Evolutionary conservation across 2,888 invertebrate species (phyloP), one percentile per base, ranked within the genome.

Genomic region (Mylabris sibirica): DNA sequence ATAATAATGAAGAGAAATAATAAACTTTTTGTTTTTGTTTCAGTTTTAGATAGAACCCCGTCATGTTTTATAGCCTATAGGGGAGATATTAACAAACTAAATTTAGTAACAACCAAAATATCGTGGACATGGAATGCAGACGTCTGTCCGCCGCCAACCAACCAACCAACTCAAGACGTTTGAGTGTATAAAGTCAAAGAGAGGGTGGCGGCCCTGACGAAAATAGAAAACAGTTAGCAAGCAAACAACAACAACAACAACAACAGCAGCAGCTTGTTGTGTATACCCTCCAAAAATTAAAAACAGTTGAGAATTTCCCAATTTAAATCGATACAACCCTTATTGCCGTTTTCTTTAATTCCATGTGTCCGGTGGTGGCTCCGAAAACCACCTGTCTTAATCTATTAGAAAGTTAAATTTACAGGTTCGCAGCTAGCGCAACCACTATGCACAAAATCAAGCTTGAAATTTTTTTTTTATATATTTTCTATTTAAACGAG

Each of bases 361-460:
- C 64, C 57, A 57, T 57, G 57, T 65, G 67, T 68, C 68, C 68
- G 71, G 70, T 67, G 9, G 70, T 65, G 3, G 57, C 65, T 64
- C 74, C 76, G 77, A 78, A 77, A 78, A 74, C 79, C 83, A 83
- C 83, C 83, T 83, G 83, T 79, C 79, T 70, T 72, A 67, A 72
- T 76, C 67, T 75, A 79, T 80, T 79, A 79, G 74, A 77, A 79
- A 80, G 80, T 80, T 76, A 78, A 81, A 80, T 80, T 78, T 79
- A 75, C 78, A 77, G 79, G 77, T 78, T 79, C 74, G 78, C 78
- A 74, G 72, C 20, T 9, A 49, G 49, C 57, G 57, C 57, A 57
- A 57, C 57, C 22, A 22, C 49, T 11, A 17, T 38, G 41, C 76
- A 71, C 75, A 57, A 73, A 74, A 72, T 75, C 71, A 69, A 71